These are phyloP conservation scores for Acronicta psi DNA, from an alignment of 2,888 invertebrate genomes.

Conservation along the genomic window DNA sequence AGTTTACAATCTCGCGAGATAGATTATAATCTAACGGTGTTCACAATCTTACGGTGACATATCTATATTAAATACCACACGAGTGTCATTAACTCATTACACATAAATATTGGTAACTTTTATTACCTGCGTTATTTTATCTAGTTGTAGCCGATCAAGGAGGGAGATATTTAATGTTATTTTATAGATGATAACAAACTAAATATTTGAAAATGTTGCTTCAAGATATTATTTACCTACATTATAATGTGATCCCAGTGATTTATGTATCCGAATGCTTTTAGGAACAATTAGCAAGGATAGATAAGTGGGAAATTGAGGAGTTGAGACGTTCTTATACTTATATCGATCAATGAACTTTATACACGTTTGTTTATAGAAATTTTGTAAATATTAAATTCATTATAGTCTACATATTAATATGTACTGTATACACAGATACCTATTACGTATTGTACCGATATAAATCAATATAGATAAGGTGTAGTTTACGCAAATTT, in stretches of 20 bases:
- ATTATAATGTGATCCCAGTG: conserved; percentile 46
- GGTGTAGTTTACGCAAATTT: conserved; percentile 72
- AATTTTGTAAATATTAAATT: conserved; percentile 72
- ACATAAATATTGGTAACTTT: conserved; percentile 57
- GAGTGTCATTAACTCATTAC: conserved; percentile 58
- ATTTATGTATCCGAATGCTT: conserved; percentile 19
- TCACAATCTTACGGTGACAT: no score
- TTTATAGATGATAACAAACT: conserved; percentile 42
- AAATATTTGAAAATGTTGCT: conserved; percentile 39
- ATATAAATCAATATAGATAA: conserved; percentile 66
- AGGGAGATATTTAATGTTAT: conserved; percentile 58
- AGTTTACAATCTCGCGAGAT: no score
- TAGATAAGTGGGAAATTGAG: conserved; percentile 22
- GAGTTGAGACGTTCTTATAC: conserved; percentile 30
- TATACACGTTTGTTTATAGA: conserved; percentile 38
- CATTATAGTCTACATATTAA: conserved; percentile 70
- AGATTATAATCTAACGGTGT: no score
- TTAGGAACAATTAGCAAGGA: conserved; percentile 32
- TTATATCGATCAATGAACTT: conserved; percentile 34
- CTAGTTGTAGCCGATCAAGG: conserved; percentile 57
- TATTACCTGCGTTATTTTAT: conserved; percentile 63
- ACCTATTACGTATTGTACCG: conserved; percentile 68
- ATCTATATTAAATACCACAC: conserved; percentile 66
- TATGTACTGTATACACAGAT: conserved; percentile 71
- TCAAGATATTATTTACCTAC: conserved; percentile 37